Evolutionary conservation across 2,888 invertebrate genomes (phyloP).

Genomic region (Hydrotaea diabolus): DNA sequence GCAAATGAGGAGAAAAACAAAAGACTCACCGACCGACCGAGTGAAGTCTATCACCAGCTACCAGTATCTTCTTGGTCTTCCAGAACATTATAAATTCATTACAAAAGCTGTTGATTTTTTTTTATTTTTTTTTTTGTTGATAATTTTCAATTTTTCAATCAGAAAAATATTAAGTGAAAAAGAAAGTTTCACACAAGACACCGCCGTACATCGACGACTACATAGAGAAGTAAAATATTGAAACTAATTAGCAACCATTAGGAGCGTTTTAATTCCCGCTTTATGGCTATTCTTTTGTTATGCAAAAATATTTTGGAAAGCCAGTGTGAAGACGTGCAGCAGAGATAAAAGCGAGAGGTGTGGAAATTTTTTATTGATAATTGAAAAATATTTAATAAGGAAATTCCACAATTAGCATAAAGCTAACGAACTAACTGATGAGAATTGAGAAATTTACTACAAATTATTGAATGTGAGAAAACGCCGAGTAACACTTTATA

Average conservation of each 20-base stretch:
- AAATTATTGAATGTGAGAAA: no score
- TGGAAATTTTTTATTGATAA: background rate
- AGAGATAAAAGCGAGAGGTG: background rate
- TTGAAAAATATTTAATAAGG: conserved; percentile 5
- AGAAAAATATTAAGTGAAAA: conserved; percentile 1
- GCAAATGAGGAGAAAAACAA: conserved; percentile 30
- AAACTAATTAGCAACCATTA: conserved; percentile 45
- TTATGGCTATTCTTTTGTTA: conserved; percentile 45
- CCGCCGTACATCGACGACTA: background rate
- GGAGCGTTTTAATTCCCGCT: conserved; percentile 23
- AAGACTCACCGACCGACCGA: background rate
- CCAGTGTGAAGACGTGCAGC: background rate
- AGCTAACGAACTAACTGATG: background rate
- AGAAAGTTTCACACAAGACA: conserved; percentile 11
- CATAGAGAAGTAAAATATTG: conserved; percentile 47
- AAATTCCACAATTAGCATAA: background rate
- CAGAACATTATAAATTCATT: conserved; percentile 26
- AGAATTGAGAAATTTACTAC: background rate
- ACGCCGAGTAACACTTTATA: no score
- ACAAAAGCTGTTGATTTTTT: background rate
- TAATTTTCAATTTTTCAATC: conserved; percentile 16
- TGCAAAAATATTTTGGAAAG: conserved; percentile 33
- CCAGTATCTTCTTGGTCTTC: background rate
- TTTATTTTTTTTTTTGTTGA: background rate
- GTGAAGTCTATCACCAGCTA: background rate